A percentile compares a stretch with the other conserved stretches of the same genome.
Conservation (phyloP, 2,888 invertebrate genomes). For the Tinea pellionella region DNA sequence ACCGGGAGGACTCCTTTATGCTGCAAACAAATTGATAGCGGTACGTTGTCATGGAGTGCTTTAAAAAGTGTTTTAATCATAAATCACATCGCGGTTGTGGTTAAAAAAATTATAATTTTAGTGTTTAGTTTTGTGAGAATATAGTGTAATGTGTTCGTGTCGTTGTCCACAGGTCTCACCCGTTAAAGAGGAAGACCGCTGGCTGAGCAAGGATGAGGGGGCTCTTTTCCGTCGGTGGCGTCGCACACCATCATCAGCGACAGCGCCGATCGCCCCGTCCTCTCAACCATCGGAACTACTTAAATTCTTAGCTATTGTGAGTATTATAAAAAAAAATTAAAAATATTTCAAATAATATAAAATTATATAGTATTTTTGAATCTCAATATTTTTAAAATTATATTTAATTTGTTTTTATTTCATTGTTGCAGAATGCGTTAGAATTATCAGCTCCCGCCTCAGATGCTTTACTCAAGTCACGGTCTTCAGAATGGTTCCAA, state of each 20-base stretch:
- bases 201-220: constrained; percentile 57
- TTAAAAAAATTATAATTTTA: background rate
- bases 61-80: background rate
- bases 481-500: constrained; percentile 85
- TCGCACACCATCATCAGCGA: constrained; percentile 37
- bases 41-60: constrained; percentile 43
- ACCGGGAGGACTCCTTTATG: constrained; percentile 60
- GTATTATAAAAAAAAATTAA: constrained; percentile 39
- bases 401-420: constrained; percentile 2
- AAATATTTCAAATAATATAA: background rate
- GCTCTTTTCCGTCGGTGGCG: constrained; percentile 60
- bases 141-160: constrained; percentile 49
- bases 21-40: constrained; percentile 63
- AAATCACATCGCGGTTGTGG: background rate
- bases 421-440: constrained; percentile 84
- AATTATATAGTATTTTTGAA: background rate
- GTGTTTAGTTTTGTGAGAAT: background rate
- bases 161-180: constrained; percentile 64
- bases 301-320: constrained; percentile 85
- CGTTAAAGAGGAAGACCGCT: constrained; percentile 61
- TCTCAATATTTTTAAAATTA: too few species aligned
- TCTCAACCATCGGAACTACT: constrained; percentile 65
- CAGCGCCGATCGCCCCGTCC: constrained; percentile 32
- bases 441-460: constrained; percentile 92
- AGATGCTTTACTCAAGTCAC: constrained; percentile 82